Percentiles rank a stretch among this genome's conserved stretches.
phyloP scores from a whole-genome alignment of 2,797 vertebrate genomes.

The Cirrhinus mrigala region DNA sequence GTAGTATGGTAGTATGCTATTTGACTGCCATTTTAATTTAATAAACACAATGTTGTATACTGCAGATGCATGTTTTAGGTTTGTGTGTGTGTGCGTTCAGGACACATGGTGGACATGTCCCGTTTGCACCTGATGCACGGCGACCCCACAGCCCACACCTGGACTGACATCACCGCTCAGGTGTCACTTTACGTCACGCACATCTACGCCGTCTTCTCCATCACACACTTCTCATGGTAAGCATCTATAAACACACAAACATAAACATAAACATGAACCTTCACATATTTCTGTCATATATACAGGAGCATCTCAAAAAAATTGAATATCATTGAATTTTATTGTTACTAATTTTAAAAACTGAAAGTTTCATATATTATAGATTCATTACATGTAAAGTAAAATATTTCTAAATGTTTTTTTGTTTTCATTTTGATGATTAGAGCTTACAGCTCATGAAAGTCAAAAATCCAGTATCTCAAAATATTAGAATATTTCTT shows the following conservation, averaged over 20 bases:
- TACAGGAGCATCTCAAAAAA: too few species aligned
- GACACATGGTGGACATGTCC: constrained; percentile 85
- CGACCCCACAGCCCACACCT: constrained; percentile 83
- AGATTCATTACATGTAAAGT: too few species aligned
- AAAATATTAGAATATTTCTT: too few species aligned
- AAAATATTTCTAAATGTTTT: too few species aligned
- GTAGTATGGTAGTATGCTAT: too few species aligned
- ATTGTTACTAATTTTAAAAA: too few species aligned
- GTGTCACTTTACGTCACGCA: constrained; percentile 89
- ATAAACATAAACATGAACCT: neutral
- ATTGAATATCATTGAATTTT: too few species aligned
- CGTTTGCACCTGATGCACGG: constrained; percentile 87
- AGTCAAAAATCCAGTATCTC: too few species aligned
- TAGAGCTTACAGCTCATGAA: too few species aligned
- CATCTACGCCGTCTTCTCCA: constrained; percentile 90
- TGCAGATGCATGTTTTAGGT: neutral
- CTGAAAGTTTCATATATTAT: too few species aligned
- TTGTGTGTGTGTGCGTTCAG: constrained; percentile 70
- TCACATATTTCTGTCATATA: neutral
- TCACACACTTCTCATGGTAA: constrained; percentile 96
- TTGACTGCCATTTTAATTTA: neutral
- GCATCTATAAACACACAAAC: constrained; percentile 48
- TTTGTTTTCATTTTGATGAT: too few species aligned
- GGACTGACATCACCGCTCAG: constrained; percentile 92
- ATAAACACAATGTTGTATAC: neutral